These are phyloP conservation scores for Exaiptasia diaphana DNA, from an alignment of 64 coral and sea anemone genomes.

Conservation along the genomic window DNA sequence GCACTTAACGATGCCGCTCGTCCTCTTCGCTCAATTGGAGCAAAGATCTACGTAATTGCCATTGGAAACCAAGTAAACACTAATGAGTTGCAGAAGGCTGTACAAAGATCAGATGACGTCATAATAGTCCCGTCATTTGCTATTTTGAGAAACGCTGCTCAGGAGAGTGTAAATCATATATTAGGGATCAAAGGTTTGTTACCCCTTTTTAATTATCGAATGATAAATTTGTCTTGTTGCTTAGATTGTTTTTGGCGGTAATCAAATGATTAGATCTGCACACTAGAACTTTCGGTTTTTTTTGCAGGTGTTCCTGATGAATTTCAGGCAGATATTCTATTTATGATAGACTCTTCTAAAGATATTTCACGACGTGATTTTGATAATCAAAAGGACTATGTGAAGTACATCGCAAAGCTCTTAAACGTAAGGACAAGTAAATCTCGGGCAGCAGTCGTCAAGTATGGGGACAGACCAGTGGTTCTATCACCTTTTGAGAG, in stretches of 20 bases:
- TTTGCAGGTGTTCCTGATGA: constrained; percentile 19
- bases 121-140: constrained; percentile 37
- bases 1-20: constrained; percentile 19
- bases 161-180: constrained; percentile 30
- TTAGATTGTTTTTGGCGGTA: too few relatives aligned
- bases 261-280: too few relatives aligned
- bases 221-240: too few relatives aligned
- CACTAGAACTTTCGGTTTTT: too few relatives aligned
- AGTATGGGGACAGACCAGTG: constrained; percentile 25
- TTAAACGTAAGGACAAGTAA: constrained; percentile 24
- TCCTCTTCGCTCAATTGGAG: constrained; percentile 33
- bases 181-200: constrained; percentile 30
- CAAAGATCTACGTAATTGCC: constrained; percentile 48
- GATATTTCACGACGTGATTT: not conserved
- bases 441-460: constrained; percentile 47
- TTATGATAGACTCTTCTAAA: constrained; percentile 46
- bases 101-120: constrained; percentile 18
- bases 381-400: constrained; percentile 25
- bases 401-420: constrained; percentile 28
- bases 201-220: too few relatives aligned
- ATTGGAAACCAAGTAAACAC: constrained; percentile 25
- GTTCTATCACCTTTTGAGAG: constrained; percentile 3
- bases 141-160: constrained; percentile 30
- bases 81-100: constrained; percentile 24
- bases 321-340: constrained; percentile 46